A percentile compares a stretch with the other conserved stretches of the same genome.
These are phyloP conservation scores for Eospalax fontanierii DNA, from an alignment of 2,797 vertebrate species.

Conservation along the genomic window DNA sequence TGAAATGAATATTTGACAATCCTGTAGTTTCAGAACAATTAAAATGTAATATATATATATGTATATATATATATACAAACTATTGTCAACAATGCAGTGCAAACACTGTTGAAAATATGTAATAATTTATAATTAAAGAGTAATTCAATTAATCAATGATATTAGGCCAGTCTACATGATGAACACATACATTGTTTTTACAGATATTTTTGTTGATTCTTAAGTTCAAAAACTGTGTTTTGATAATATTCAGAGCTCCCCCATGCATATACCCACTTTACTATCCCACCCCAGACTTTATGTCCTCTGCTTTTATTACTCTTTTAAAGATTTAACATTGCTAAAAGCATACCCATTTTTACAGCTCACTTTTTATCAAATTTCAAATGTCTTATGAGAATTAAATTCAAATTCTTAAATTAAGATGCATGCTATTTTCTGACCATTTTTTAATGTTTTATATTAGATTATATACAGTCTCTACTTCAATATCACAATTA, in stretches of 20 bases:
- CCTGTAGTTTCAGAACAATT: background rate
- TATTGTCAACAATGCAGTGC: background rate
- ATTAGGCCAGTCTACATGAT: background rate
- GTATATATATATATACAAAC: background rate
- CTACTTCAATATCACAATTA: conserved; percentile 6
- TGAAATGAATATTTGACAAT: background rate
- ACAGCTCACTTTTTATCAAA: background rate
- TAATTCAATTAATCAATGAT: no score
- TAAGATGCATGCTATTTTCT: background rate
- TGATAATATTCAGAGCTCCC: no score
- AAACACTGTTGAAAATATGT: background rate
- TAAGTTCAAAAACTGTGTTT: no score
- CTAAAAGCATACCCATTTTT: background rate
- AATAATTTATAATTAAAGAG: background rate
- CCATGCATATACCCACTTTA: no score
- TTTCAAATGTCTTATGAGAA: background rate
- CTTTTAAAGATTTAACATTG: no score
- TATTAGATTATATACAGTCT: background rate
- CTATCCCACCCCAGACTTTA: no score
- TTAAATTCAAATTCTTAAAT: background rate
- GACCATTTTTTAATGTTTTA: background rate
- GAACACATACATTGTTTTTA: no score
- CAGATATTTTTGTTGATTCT: no score
- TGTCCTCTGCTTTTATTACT: no score
- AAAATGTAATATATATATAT: no score